Base-by-base conservation (phyloP, 1,140 invertebrate genomes). In the Leptonema lineaticorne region DNA sequence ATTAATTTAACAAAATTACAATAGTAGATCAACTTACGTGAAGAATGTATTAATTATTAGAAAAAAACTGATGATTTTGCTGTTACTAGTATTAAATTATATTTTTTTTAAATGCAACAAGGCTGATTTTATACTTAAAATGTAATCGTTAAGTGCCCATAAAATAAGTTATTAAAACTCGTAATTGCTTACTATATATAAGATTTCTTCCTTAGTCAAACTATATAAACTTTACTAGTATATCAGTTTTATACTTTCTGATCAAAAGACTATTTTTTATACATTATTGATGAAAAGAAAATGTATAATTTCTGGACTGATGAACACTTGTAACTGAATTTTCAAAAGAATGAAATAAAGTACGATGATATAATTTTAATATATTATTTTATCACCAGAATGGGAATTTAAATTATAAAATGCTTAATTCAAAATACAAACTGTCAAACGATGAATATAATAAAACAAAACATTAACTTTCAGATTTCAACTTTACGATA, bases 401-500 rank as follows among this genome's bases (percentile, higher is more conserved):
- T n/a, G n/a, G n/a, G n/a, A n/a, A n/a, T n/a, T n/a, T n/a, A n/a
- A n/a, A n/a, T n/a, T n/a, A n/a, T n/a, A n/a, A n/a, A 41, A 33
- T 33, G 5, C 30, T 11, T 33, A 33, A 41, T 41, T 11, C 9
- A 9, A 9, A 3, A 41, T 41, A 14, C 37, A 26, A 53, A 26
- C 5, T 53, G 50, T 26, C 20, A 8, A 53, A 53, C 4, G 24
- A 26, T 22, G 27, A 53, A 53, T 11, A 7, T 41, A 26, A 53
- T 7, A 53, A 53, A 26, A 26, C 24, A 11, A 4, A 26, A 5
- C 1, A 30, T 8, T 1, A 58, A 57, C 0, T 48, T 48, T 59
- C n/a, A 59, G 28, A 46, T 30, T 67, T 60, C 48, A 60, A 60
- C n/a, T 59, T 48, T 5, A 67, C 41, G 5, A 78, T 76, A 69